Percentiles rank a stretch among this genome's conserved stretches.
These are phyloP conservation scores for Heliangelus exortis DNA, from an alignment of 2,797 vertebrate species.

Conservation along the genomic window DNA sequence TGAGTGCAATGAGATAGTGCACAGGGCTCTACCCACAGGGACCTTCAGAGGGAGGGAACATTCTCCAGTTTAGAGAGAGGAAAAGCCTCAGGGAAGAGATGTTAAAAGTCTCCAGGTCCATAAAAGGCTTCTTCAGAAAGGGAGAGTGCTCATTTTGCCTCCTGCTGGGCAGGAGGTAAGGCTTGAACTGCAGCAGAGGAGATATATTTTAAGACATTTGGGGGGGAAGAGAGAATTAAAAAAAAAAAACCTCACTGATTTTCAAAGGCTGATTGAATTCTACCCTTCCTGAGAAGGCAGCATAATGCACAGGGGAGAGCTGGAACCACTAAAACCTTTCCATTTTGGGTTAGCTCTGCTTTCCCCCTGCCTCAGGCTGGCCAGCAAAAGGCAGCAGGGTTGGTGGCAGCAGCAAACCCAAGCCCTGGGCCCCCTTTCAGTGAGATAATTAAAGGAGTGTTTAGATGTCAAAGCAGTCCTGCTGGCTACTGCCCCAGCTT, in stretches of 20 bases:
- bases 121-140: constrained; percentile 5
- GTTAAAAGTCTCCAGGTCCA: neutral
- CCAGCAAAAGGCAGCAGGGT: neutral
- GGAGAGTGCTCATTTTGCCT: neutral
- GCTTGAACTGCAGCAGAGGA: neutral
- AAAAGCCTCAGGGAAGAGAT: neutral
- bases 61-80: neutral
- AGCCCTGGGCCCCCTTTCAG: constrained; percentile 28
- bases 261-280: constrained; percentile 2
- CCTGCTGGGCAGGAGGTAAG: neutral
- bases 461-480: constrained; percentile 39
- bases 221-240: too few species aligned
- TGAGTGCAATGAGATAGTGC: neutral
- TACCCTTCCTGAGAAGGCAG: neutral
- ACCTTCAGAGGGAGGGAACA: accelerated
- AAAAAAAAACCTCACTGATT: neutral
- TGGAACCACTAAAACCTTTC: constrained; percentile 19
- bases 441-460: constrained; percentile 24
- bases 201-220: neutral
- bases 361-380: neutral
- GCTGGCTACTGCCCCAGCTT: constrained; percentile 9
- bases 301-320: neutral
- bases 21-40: neutral
- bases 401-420: neutral
- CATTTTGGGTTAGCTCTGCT: constrained; percentile 9